phyloP scores from a whole-genome alignment of 2,113 vertebrate genomes.

The Solea senegalensis region DNA sequence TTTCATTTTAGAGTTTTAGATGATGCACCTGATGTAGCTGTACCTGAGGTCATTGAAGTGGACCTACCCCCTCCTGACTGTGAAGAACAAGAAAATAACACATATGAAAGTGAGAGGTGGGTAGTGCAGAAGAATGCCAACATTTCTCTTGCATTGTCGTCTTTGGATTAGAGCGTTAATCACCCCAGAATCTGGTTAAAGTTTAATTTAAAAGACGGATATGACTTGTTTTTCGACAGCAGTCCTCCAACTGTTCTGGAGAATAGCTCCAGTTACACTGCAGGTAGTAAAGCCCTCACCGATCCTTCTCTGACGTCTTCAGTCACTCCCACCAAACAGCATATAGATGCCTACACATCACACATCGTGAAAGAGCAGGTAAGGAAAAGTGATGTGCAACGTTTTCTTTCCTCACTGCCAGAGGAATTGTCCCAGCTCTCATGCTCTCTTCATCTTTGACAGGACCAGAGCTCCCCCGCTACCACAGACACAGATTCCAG shows the following conservation, averaged over 20 bases:
- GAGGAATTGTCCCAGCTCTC: constrained; percentile 25
- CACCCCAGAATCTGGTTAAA: no score
- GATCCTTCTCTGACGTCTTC: constrained; percentile 46
- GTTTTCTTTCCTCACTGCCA: constrained; percentile 36
- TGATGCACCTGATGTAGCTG: constrained; percentile 77
- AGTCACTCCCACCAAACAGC: constrained; percentile 30
- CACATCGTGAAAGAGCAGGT: constrained; percentile 63
- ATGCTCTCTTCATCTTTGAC: constrained; percentile 45
- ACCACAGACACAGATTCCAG: constrained; percentile 84
- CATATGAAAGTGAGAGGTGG: constrained; percentile 86
- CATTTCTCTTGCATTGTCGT: not conserved
- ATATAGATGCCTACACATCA: constrained; percentile 61
- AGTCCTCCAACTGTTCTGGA: constrained; percentile 75
- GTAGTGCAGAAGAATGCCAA: constrained; percentile 38
- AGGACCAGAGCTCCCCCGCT: constrained; percentile 75
- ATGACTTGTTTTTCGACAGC: constrained; percentile 3
- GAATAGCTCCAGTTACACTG: constrained; percentile 71
- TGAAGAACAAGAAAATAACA: constrained; percentile 84
- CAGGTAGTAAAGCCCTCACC: constrained; percentile 62
- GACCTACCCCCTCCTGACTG: constrained; percentile 81
- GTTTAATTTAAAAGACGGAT: no score
- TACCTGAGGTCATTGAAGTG: constrained; percentile 79
- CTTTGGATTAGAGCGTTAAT: no score
- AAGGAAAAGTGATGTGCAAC: not conserved
- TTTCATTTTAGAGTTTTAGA: constrained; percentile 68